Evolutionary conservation across 2,113 vertebrate genomes (phyloP), one percentile per base, ranked within the genome.

Genomic region (Ammodytes marinus): DNA sequence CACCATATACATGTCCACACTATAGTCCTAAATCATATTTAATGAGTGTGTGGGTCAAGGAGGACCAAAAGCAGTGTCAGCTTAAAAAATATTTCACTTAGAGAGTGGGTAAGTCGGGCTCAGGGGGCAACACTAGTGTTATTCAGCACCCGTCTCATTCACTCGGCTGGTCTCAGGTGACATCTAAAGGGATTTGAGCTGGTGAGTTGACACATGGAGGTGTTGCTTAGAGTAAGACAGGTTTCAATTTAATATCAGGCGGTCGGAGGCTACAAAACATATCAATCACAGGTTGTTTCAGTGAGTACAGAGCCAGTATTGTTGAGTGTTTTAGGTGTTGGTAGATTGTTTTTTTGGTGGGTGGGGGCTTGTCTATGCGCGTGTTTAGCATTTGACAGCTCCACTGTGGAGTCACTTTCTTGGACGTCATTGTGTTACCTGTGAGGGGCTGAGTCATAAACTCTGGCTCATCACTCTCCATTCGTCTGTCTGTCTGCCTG

Each of bases 301-400:
- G 11, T 71, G 19, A 50, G 10, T 13, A 39, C 39, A 42, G 42
- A 66, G 8, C 4, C 63, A 14, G 13, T 10, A 49, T 6, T 42
- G 27, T 69, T 47, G 57, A 58, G 11, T 58, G 0, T 61, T 40
- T 53, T 52, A 55, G 27, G 47, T 43, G 39, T 54, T 27, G 19
- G 11, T 58, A 8, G 27, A 15, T 70, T 17, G 39, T 81, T 80
- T 68, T 69, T 27, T 27, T 27, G 27, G 27, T 27, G 27, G 49
- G 63, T 47, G 58, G 70, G 45, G 69, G 67, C 11, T 47, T 54
- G 78, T 45, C 19, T 67, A 55, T 54, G 59, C 58, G 12, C 50
- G 59, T 6, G 66, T 75, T 82, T 77, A 64, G 78, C 54, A 3
- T 86, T 88, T 92, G 91, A 93, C 88, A 89, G 88, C 89, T 92